These are phyloP conservation scores for Bos javanicus DNA, from an alignment of 2,113 vertebrate species.

Conservation along the genomic window DNA sequence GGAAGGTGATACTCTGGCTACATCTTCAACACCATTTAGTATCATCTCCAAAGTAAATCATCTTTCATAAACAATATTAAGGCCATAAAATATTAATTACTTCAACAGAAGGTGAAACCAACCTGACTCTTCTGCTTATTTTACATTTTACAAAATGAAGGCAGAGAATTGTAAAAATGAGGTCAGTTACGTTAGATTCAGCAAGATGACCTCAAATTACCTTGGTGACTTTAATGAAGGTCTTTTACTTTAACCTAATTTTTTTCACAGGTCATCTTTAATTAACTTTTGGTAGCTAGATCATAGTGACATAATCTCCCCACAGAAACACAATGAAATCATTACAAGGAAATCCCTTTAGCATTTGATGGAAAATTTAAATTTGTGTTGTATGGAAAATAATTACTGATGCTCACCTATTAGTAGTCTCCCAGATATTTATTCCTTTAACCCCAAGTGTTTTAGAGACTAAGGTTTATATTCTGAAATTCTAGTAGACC, in stretches of 20 bases:
- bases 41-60: not conserved
- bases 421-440: not conserved
- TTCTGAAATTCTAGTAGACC: not conserved
- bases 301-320: not conserved
- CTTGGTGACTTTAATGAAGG: not conserved
- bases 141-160: not conserved
- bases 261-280: not conserved
- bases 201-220: not conserved
- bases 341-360: not conserved
- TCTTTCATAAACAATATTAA: not conserved
- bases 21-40: not conserved
- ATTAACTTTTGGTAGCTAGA: not conserved
- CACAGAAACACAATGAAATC: not conserved
- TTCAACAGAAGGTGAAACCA: not conserved
- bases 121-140: not conserved
- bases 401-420: not conserved
- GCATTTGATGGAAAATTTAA: not conserved
- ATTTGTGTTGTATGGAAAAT: not conserved
- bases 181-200: not conserved
- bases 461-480: not conserved
- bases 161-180: not conserved
- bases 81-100: not conserved
- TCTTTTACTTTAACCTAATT: not conserved
- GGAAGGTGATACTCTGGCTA: too few species aligned
- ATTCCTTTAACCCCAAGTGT: not conserved